Evolutionary conservation across 2,113 vertebrate species (phyloP).

Genomic region (Prunella fulvescens): DNA sequence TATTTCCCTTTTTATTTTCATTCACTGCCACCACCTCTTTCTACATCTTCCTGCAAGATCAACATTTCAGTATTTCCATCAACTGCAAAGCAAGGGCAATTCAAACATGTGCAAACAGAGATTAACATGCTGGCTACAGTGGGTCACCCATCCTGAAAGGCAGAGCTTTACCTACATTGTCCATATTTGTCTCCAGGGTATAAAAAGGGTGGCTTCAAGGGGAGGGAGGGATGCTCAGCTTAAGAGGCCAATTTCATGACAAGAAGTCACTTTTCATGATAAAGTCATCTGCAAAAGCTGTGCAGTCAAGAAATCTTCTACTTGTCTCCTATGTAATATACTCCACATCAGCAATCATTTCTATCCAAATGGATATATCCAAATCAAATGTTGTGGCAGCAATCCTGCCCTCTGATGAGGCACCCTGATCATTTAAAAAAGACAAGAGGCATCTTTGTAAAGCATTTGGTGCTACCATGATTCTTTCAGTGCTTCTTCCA

Average conservation of each 20-base stretch:
- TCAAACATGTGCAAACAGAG: background rate
- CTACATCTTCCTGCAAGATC: background rate
- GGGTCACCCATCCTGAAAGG: background rate
- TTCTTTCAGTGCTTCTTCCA: background rate
- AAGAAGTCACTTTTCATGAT: background rate
- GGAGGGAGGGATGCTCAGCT: background rate
- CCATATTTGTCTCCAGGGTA: background rate
- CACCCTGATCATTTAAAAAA: background rate
- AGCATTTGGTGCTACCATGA: background rate
- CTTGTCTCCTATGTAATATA: background rate
- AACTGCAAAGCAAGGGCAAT: background rate
- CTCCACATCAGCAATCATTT: background rate
- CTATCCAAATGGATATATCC: background rate
- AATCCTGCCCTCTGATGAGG: background rate
- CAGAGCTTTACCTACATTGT: background rate
- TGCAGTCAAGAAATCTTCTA: background rate
- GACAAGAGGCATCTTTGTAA: background rate
- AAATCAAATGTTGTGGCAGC: background rate
- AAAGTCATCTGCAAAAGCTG: background rate
- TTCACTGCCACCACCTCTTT: background rate
- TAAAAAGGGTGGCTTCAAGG: background rate
- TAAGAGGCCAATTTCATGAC: background rate
- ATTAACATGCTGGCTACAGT: background rate
- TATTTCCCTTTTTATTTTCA: background rate
- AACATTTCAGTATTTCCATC: background rate